Conservation (phyloP, 2,113 vertebrate genomes). For the Cyphomyrus plagiostoma region DNA sequence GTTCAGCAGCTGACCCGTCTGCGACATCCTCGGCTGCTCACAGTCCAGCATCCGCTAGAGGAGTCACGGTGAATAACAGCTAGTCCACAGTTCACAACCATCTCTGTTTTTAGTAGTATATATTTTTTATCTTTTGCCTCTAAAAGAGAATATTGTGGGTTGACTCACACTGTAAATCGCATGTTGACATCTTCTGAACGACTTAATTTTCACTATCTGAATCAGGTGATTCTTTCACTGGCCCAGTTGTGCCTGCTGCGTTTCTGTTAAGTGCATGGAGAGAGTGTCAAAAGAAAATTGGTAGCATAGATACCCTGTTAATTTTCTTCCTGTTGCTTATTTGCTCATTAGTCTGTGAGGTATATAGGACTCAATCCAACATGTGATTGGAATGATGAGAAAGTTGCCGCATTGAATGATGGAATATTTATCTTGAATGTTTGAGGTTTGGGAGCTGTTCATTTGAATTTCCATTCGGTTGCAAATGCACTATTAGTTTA, state of each 20-base stretch:
- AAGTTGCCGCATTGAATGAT: neutral
- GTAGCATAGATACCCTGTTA: neutral
- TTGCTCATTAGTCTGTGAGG: neutral
- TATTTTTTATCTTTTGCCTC: neutral
- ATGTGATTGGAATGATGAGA: neutral
- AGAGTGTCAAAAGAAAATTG: neutral
- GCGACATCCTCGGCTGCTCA: constrained; percentile 88
- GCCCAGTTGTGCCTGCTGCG: neutral
- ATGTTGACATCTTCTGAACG: neutral
- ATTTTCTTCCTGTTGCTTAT: neutral
- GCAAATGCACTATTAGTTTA: neutral
- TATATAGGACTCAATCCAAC: neutral
- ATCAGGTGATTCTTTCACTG: neutral
- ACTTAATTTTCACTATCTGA: neutral
- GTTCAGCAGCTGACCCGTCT: constrained; percentile 92
- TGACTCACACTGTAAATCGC: neutral
- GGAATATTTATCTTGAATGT: neutral
- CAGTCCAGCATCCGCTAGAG: constrained; percentile 95
- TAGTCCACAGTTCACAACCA: neutral
- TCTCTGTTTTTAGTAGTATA: neutral
- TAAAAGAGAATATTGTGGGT: neutral
- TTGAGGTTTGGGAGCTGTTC: neutral
- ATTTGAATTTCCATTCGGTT: neutral
- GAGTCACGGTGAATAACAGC: constrained; percentile 79
- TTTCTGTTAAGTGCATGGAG: neutral